Evolutionary conservation across 2,888 invertebrate species (phyloP), one percentile per base, ranked within the genome.

Genomic region (Cryptocheilus praepositus): DNA sequence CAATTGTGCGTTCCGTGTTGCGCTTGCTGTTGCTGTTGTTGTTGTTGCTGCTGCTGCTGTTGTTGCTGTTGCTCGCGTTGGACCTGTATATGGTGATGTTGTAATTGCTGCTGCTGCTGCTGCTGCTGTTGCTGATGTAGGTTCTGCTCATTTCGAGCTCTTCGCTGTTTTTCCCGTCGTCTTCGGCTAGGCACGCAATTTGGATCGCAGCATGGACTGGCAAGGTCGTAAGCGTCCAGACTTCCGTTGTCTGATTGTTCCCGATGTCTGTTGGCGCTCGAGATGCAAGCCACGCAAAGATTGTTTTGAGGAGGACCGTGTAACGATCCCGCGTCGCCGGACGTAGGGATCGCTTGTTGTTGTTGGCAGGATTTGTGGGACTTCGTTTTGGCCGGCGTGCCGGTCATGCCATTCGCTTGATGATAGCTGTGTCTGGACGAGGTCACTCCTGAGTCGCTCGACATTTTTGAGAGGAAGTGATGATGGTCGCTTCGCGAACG

Each of bases 151-250:
- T 84, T 88, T 44, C 86, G 80, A 0, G 83, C 79, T n/a, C 86
- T 74, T 58, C 92, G 90, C 76, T 92, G 92, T 79, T 92, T 91
- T 76, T 92, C 92, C 22, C 91, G 89, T 28, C 92, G 88, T 61
- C 86, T 89, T 83, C 77, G 89, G 62, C 93, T 92, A 3, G 96
- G 95, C 57, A 96, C 95, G 85, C 95, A 96, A 78, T 95, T 94
- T 0, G 95, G 94, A 86, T 95, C 95, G 86, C 96, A 96, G 84
- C 96, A 96, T 0, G 95, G 95, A 84, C 95, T 95, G 0, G 96
- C 96, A 57, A 96, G 89, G 85, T 96, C 96, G 79, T 96, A 96
- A 3, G 95, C 96, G 86, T 96, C 96, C 61, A 96, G 90, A 81
- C 95, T 96, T 54, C 93, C 93, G 79, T 95, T 95, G 22, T 81